These are phyloP conservation scores for Hylomyscus alleni DNA, from an alignment of 2,797 vertebrate genomes.

Conservation along the genomic window DNA sequence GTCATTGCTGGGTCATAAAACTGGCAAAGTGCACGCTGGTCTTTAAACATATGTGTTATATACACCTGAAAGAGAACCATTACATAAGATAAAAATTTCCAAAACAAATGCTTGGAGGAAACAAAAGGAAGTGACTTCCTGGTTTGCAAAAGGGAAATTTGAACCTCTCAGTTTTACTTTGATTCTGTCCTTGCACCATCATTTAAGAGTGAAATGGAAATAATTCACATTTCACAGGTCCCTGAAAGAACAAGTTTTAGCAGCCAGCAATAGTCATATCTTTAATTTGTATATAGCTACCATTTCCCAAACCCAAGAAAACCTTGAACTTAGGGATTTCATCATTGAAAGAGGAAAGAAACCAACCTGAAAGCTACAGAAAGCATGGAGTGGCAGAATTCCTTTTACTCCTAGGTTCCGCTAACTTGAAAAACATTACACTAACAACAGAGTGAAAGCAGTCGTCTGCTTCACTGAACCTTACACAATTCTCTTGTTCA, in stretches of 20 bases:
- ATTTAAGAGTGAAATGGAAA: not conserved
- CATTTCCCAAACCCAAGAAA: not conserved
- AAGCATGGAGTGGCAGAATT: not conserved
- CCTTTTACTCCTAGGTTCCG: not conserved
- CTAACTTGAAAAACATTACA: not conserved
- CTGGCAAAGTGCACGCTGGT: not conserved
- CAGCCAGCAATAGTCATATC: not conserved
- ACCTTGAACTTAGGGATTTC: not conserved
- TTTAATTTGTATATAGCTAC: not conserved
- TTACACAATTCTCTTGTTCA: not conserved
- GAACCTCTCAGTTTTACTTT: not conserved
- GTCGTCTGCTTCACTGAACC: not conserved
- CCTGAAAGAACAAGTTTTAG: not conserved
- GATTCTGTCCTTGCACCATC: not conserved
- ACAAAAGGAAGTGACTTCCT: not conserved
- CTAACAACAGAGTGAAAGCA: not conserved
- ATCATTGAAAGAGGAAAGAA: not conserved
- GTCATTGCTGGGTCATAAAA: not conserved
- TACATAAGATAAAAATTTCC: not conserved
- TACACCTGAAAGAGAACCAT: not conserved
- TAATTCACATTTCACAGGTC: not conserved
- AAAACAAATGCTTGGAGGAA: not conserved
- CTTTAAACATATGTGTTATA: conserved; percentile 19
- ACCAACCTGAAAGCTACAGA: not conserved
- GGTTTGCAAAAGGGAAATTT: not conserved